Evolutionary conservation across 2,113 vertebrate genomes (phyloP).

Genomic region (Haemorhous mexicanus): DNA sequence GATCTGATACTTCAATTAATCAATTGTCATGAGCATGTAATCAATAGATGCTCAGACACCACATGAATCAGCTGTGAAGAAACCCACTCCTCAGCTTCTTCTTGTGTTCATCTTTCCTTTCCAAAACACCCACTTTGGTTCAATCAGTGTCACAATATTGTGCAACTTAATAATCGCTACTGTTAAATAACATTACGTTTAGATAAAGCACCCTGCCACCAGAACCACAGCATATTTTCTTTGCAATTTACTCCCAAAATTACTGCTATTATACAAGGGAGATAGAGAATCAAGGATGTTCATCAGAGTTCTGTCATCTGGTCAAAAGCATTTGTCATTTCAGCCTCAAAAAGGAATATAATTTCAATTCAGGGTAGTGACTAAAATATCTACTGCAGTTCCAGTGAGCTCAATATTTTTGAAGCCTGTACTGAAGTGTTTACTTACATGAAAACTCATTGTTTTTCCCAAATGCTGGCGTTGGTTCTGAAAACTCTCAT

Average conservation of each 20-base stretch:
- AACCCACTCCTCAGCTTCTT: not conserved
- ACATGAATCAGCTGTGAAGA: fast-evolving
- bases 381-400: not conserved
- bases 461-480: not conserved
- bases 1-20: not conserved
- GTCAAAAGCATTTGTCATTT: not conserved
- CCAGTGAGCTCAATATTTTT: not conserved
- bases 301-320: not conserved
- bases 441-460: not conserved
- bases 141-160: not conserved
- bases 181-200: fast-evolving
- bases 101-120: not conserved
- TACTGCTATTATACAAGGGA: not conserved
- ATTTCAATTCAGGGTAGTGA: not conserved
- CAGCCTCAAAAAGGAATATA: not conserved
- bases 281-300: not conserved
- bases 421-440: not conserved
- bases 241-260: not conserved
- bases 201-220: not conserved
- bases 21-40: fast-evolving
- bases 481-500: not conserved
- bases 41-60: not conserved
- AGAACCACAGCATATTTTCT: fast-evolving
- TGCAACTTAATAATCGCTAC: not conserved
- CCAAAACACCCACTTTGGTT: not conserved